A percentile compares a stretch with the other conserved stretches of the same genome.
Evolutionary conservation across 30 jellyfish, hydroid and myxozoan species (phyloP).

Genomic region (Thelohanellus kitauei): DNA sequence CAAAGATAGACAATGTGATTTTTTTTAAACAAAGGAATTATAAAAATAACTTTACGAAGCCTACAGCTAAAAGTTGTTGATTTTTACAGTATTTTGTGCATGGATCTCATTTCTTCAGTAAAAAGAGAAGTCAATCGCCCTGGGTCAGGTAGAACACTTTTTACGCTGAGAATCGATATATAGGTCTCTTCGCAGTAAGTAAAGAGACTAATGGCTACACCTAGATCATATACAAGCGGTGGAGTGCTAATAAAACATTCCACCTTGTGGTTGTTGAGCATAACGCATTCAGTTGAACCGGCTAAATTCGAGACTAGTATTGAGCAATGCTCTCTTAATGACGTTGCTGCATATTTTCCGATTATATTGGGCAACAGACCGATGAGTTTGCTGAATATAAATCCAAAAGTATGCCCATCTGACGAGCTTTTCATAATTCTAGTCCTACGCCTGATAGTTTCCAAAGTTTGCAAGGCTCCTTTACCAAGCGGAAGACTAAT

Average conservation of each 20-base stretch:
- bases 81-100: no score
- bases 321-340: slow-evolving; percentile 27
- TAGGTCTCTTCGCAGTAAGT: slow-evolving; percentile 28
- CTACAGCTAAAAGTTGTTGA: no score
- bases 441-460: slow-evolving; percentile 20
- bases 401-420: slow-evolving; percentile 65
- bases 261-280: slow-evolving; percentile 18
- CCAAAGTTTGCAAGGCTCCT: slow-evolving; percentile 28
- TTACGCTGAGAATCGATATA: slow-evolving; percentile 43
- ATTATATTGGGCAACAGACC: slow-evolving; percentile 38
- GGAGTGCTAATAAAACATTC: slow-evolving; percentile 60
- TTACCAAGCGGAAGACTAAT: slow-evolving; percentile 40
- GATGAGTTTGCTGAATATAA: slow-evolving; percentile 21
- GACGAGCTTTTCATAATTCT: slow-evolving; percentile 20
- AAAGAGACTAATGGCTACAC: slow-evolving; percentile 40
- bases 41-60: no score
- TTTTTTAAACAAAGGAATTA: no score
- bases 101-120: slow-evolving; percentile 34
- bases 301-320: slow-evolving; percentile 60
- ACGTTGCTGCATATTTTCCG: slow-evolving; percentile 21
- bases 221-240: slow-evolving; percentile 58
- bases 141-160: slow-evolving; percentile 33
- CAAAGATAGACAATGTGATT: no score
- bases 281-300: slow-evolving; percentile 45
- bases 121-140: slow-evolving; percentile 27